Evolutionary conservation across 2,113 vertebrate genomes (phyloP), one percentile per base, ranked within the genome.

Genomic region (Gasterosteus nipponicus): DNA sequence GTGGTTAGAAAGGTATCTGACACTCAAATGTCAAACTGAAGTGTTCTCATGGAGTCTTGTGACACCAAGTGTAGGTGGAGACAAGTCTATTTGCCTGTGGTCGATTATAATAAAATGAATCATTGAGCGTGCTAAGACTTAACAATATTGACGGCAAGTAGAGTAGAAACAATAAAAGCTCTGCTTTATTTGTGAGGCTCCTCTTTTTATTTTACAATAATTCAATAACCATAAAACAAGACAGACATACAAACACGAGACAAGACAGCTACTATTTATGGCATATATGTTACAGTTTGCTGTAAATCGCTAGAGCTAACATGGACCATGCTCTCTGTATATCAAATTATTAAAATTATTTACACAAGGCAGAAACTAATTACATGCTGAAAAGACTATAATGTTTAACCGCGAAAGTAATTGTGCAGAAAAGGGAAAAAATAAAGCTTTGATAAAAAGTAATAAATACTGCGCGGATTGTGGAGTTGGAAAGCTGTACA

Each of bases 141-240:
- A 57, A 84, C 54, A 78, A 72, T 67, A 73, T 59, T 46, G 69
- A 83, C 19, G 58, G 53, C 33, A 69, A 74, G 63, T 69, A 44
- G 19, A 81, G 61, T 77, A 73, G 67, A 87, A 86, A 85, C 81
- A 89, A 84, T 79, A 81, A 89, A 89, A 82, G 78, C 81, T 86
- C 65, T 86, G 81, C 79, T 80, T 88, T 79, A 79, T 86, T 77
- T 86, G 58, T 73, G 78, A 74, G 72, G 75, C 41, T 78, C 64
- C 35, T 82, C 73, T 86, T 89, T 81, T 86, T 65, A 76, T 38
- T 38, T 38, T 57, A 88, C 81, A 89, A 72, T 82, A 57, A 70
- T 71, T 74, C 64, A 81, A 19, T 69, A 66, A 82, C 70, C 73
- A 86, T 86, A 77, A 88, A 89, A 84, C 64, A 85, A 83, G 71